A percentile compares a stretch with the other conserved stretches of the same genome.
phyloP scores from a whole-genome alignment of 2,113 vertebrate genomes.

The western clawed frog (Xenopus tropicalis) region UCB_Xtro_10.0 CM004445.2:96579501-96580000 shows the following conservation, averaged over 20 bases:
- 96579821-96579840: neutral
- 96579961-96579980: too few species aligned
- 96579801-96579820: neutral
- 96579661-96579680: neutral
- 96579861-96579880: too few species aligned
- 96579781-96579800: neutral
- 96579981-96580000: too few species aligned
- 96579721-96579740: neutral
- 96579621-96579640: neutral
- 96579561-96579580: neutral
- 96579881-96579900: too few species aligned
- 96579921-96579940: too few species aligned
- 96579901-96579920: too few species aligned
- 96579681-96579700: neutral
- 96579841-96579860: neutral
- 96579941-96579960: too few species aligned
- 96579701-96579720: neutral
- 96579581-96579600: neutral
- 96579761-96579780: neutral
- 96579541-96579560: neutral
- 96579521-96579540: neutral
- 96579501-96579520: conserved; percentile 6
- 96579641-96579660: neutral
- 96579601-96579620: neutral
- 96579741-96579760: neutral